These are phyloP conservation scores for Sigmodon hispidus DNA, from an alignment of 2,113 vertebrate species.

Conservation along the genomic window DNA sequence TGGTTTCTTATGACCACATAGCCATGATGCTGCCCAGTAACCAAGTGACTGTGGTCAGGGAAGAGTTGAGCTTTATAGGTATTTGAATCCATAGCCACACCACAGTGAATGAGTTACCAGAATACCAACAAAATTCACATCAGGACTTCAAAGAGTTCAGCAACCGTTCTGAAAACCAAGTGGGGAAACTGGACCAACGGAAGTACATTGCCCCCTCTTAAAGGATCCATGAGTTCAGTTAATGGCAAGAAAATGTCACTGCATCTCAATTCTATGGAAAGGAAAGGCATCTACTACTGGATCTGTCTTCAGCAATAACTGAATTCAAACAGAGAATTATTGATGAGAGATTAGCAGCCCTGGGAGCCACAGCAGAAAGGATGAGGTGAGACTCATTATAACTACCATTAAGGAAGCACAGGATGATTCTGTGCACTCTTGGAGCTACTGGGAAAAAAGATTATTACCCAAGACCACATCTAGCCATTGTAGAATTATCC, in stretches of 20 bases:
- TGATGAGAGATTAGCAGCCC: not conserved
- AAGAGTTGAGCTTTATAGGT: not conserved
- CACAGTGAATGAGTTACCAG: not conserved
- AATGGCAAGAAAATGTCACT: not conserved
- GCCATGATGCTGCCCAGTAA: not conserved
- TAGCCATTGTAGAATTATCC: accelerated
- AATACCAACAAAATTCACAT: not conserved
- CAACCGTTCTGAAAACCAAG: not conserved
- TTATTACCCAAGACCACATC: not conserved
- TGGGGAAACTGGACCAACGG: not conserved
- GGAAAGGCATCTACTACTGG: not conserved
- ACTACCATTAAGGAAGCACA: not conserved
- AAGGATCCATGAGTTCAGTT: not conserved
- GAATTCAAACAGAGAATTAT: not conserved
- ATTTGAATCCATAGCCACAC: not conserved
- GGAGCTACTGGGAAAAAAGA: not conserved
- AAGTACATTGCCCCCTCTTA: accelerated
- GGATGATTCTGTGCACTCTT: not conserved
- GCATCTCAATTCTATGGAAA: not conserved
- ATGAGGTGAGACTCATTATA: not conserved
- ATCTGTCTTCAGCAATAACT: not conserved
- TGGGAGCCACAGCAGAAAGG: not conserved
- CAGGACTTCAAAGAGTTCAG: not conserved
- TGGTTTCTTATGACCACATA: not conserved
- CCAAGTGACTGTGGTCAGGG: not conserved